Evolutionary conservation across 2,888 invertebrate species (phyloP).

Genomic region (Drosophila rubida): DNA sequence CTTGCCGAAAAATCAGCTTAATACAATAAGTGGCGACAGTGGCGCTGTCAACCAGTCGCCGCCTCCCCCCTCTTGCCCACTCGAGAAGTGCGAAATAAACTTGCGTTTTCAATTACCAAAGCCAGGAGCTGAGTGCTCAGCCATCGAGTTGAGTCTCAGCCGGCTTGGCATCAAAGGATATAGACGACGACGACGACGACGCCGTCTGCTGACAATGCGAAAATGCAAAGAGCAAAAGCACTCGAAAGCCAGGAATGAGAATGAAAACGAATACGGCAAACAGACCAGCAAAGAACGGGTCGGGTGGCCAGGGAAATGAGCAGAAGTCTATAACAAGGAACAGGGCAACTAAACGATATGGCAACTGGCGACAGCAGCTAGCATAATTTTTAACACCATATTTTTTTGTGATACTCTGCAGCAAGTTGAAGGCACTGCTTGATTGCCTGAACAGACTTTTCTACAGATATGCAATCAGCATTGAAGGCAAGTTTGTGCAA

Average conservation of each 20-base stretch:
- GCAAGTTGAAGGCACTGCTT: not conserved
- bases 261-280: constrained; percentile 9
- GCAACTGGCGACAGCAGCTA: constrained; percentile 37
- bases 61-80: not conserved
- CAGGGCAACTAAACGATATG: constrained; percentile 9
- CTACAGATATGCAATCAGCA: not conserved
- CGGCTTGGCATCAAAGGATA: constrained; percentile 69
- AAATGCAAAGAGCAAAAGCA: constrained; percentile 75
- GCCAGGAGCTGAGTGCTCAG: constrained; percentile 27
- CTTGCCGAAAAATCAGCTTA: constrained; percentile 82
- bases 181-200: constrained; percentile 56
- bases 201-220: constrained; percentile 79
- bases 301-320: not conserved
- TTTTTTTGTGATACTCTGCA: constrained; percentile 4
- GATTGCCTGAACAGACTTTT: constrained; percentile 3
- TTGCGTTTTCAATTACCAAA: constrained; percentile 83
- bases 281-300: not conserved
- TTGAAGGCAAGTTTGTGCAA: no score
- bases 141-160: constrained; percentile 50
- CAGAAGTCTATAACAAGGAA: not conserved
- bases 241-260: constrained; percentile 58
- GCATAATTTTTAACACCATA: constrained; percentile 30
- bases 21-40: constrained; percentile 76
- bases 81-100: constrained; percentile 78
- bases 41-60: constrained; percentile 23